phyloP scores from a whole-genome alignment of 2,797 vertebrate genomes.

The Dryobates pubescens region DNA sequence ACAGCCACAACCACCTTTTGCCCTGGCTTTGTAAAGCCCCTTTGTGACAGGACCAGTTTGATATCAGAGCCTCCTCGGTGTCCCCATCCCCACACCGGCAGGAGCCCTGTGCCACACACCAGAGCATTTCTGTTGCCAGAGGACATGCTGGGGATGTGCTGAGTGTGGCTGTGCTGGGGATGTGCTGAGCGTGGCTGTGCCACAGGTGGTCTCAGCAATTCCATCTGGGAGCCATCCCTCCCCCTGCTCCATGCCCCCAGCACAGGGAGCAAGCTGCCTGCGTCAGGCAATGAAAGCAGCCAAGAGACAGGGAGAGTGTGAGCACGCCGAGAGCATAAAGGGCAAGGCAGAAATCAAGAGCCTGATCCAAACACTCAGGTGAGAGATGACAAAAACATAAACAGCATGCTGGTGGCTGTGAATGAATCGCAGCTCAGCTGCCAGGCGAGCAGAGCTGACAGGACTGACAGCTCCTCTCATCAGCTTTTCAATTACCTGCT shows the following conservation, averaged over 20 bases:
- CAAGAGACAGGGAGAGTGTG: neutral
- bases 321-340: neutral
- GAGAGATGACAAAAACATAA: neutral
- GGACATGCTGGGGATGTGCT: neutral
- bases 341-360: neutral
- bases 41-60: neutral
- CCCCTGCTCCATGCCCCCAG: accelerated
- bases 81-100: neutral
- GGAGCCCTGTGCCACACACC: accelerated
- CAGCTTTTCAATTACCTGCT: neutral
- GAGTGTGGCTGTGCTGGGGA: too few relatives aligned
- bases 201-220: neutral
- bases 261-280: neutral
- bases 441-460: neutral
- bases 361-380: neutral
- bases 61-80: accelerated
- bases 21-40: neutral
- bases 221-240: neutral
- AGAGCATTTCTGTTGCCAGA: accelerated
- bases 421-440: neutral
- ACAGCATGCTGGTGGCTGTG: neutral
- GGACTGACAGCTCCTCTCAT: neutral
- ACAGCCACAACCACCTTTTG: accelerated
- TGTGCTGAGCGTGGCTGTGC: neutral
- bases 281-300: neutral